Base-by-base conservation (phyloP, 1,140 invertebrate species). In the Brachionus asplanchnoidis region DNA sequence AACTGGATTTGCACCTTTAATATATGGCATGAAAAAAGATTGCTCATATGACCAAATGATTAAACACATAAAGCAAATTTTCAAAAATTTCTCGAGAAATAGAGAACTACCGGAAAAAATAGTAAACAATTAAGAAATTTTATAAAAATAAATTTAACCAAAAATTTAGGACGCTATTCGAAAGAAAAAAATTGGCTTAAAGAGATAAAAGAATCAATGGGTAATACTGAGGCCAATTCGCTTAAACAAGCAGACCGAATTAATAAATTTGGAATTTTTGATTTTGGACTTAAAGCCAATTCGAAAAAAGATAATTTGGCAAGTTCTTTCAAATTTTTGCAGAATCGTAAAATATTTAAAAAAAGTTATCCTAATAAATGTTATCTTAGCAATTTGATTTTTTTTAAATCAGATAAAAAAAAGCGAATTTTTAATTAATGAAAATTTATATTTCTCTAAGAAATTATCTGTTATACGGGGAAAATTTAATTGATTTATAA, bases 221-320 rank as follows among this genome's bases (percentile, higher is more conserved):
- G 88, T 9, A 87, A 88, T 17, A 87, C 88, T 6, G 88, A 88
- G 84, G 86, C 87, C 9, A 88, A 87, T n/a, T 88, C 88, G 2
- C 85, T 89, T 40, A 84, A 84, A 23, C 87, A 88, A 85, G 88
- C 86, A 4, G 86, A 87, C 44, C 86, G 85, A n/a, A 89, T 89
- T 68, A 88, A 88, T 83, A 44, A 80, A 17, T 77, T 68, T 73
- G 88, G 88, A 6, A 85, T 88, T 42, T 89, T 87, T 66, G 40
- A 79, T 77, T 85, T 88, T 85, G 87, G 88, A 9, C 46, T 77
- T 12, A 46, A 0, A 28, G 23, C n/a, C n/a, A n/a, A n/a, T 14
- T 17, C 7, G 8, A 23, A 77, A 50, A 77, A 17, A 1, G 44
- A 77, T 28, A 28, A 50, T 26, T 12, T 77, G 40, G 73, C 53